These are phyloP conservation scores for Aphrophora alni DNA, from an alignment of 2,888 invertebrate genomes.

Conservation along the genomic window DNA sequence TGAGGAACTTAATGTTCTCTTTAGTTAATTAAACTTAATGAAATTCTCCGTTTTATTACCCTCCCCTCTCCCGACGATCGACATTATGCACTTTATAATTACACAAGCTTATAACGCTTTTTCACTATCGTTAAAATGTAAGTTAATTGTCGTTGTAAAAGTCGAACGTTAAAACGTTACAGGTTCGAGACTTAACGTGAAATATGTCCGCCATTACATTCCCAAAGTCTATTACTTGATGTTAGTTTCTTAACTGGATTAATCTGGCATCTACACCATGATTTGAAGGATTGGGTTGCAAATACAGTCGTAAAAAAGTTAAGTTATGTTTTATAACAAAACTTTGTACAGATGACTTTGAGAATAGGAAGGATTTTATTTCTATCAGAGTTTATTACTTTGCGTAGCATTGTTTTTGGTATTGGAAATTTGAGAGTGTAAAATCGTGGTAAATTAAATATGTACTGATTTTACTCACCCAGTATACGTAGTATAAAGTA, in stretches of 20 bases:
- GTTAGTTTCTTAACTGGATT: not conserved
- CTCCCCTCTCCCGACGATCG: not conserved
- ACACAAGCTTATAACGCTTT: slow-evolving; percentile 2
- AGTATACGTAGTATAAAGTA: no score
- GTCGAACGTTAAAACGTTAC: not conserved
- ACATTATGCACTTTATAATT: slow-evolving; percentile 1
- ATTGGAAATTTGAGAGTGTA: no score
- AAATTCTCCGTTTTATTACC: not conserved
- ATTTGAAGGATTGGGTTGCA: not conserved
- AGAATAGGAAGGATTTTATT: not conserved
- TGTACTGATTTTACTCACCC: no score
- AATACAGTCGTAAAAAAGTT: not conserved
- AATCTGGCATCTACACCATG: not conserved
- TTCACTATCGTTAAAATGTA: slow-evolving; percentile 1
- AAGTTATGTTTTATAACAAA: not conserved
- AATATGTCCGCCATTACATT: not conserved
- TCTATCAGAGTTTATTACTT: not conserved
- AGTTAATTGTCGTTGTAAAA: not conserved
- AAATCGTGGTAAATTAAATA: no score
- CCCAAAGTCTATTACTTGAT: not conserved
- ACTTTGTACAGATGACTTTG: not conserved
- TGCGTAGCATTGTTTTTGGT: not conserved
- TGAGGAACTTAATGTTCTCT: not conserved
- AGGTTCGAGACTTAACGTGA: not conserved
- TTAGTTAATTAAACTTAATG: slow-evolving; percentile 9